phyloP scores from a whole-genome alignment of 2,113 vertebrate species.

The Theristicus caerulescens region DNA sequence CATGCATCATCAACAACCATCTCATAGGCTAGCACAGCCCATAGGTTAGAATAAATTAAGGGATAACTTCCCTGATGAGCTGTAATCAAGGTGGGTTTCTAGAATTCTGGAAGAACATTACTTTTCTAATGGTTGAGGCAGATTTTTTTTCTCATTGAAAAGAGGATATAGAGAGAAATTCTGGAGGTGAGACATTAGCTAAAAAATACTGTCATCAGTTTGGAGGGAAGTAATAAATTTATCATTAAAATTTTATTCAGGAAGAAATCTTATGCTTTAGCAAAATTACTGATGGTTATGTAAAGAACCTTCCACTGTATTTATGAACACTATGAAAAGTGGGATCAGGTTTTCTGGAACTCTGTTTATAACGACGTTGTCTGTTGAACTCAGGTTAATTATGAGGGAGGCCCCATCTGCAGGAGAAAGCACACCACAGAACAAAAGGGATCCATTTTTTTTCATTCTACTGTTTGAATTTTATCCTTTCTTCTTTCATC shows the following conservation, averaged over 20 bases:
- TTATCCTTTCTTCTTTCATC: constrained; percentile 46
- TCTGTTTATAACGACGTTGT: background rate
- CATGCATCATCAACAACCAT: background rate
- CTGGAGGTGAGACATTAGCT: background rate
- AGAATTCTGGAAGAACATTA: background rate
- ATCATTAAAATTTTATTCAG: background rate
- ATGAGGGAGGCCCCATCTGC: background rate
- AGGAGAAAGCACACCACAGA: background rate
- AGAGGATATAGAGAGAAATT: background rate
- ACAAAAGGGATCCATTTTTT: constrained; percentile 3
- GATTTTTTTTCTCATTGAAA: background rate
- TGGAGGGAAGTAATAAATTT: background rate
- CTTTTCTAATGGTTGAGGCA: background rate
- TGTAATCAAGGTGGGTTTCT: background rate
- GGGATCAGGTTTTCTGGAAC: background rate
- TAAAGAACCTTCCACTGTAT: background rate
- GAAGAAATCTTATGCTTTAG: background rate
- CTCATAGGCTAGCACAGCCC: background rate
- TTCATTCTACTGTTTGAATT: constrained; percentile 5
- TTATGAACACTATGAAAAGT: background rate
- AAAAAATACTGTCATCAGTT: background rate
- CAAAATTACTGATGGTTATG: background rate
- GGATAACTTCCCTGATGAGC: background rate
- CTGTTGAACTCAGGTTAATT: constrained; percentile 22
- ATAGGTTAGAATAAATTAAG: background rate